Evolutionary conservation across 2,797 vertebrate species (phyloP), one percentile per base, ranked within the genome.

Genomic region (Centroberyx gerrardi): DNA sequence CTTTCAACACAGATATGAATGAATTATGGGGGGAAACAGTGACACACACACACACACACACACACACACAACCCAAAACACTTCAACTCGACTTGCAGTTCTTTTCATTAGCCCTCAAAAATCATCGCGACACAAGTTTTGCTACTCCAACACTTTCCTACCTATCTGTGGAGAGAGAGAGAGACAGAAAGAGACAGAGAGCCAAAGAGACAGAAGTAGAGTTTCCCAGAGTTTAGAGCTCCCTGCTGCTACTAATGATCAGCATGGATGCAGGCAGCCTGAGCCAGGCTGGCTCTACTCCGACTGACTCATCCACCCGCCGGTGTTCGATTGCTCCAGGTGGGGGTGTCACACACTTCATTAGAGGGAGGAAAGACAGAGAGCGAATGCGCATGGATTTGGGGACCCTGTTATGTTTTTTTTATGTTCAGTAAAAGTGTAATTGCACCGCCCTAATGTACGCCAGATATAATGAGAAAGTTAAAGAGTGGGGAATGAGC

Each of bases 171-270:
- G 46, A 1, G 14, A 44, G 5, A 66, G 48, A 17, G 13, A 14
- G 29, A n/a, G n/a, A n/a, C n/a, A n/a, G n/a, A 63, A 46, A 52
- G 52, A 53, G 52, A 1, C 10, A 44, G 5, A 66, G 46, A 28
- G 15, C 22, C 22, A 22, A 22, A 22, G 22, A 22, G 22, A 22
- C 22, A 17, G 29, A 64, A 44, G 42, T 4, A 71, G 27, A 8
- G 5, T 49, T 62, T 74, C 22, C 27, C 42, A 9, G 38, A 51
- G 69, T 76, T 75, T 46, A 22, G 53, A 85, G 77, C 62, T 59
- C 74, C 72, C 80, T 7, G 82, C 77, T 78, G 81, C 63, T 80
- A 61, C 68, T 83, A 83, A 87, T 82, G 81, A 89, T 77, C 72
- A 67, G 61, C 38, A 74, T 52, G 68, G 75, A 76, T 75, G 70